Percentiles rank a stretch among this genome's conserved stretches.
Conservation (phyloP, 2,113 vertebrate species). For the Triplophysa rosa region DNA sequence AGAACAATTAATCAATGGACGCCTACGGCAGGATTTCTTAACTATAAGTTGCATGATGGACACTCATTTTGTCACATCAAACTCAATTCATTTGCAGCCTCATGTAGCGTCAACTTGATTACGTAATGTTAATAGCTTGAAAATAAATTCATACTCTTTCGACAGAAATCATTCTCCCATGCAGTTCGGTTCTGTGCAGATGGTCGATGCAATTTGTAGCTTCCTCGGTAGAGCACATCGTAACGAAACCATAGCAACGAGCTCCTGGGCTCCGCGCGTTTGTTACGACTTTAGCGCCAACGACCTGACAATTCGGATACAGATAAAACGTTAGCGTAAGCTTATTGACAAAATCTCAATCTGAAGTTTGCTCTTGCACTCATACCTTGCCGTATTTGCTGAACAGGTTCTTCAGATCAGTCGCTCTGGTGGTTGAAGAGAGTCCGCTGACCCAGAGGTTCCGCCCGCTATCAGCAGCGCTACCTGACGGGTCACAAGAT, state of each 20-base stretch:
- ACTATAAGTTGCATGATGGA: no score
- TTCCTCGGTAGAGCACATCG: constrained; percentile 91
- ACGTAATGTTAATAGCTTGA: no score
- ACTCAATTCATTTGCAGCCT: no score
- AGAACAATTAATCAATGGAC: not conserved
- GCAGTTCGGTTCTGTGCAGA: constrained; percentile 92
- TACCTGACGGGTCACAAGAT: constrained; percentile 66
- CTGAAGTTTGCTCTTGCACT: not conserved
- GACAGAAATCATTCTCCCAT: constrained; percentile 97
- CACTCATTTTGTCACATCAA: no score
- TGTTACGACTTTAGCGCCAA: constrained; percentile 96
- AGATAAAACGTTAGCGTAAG: no score
- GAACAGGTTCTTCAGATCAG: constrained; percentile 95
- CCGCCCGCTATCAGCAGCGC: constrained; percentile 71
- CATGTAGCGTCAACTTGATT: no score
- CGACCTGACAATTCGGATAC: constrained; percentile 75
- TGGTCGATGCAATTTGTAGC: constrained; percentile 92
- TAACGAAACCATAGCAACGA: constrained; percentile 96
- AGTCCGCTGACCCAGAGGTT: constrained; percentile 98
- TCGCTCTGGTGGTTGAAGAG: constrained; percentile 91
- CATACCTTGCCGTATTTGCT: constrained; percentile 95
- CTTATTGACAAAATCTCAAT: not conserved
- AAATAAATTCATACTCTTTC: constrained; percentile 78
- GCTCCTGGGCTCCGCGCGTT: constrained; percentile 95
- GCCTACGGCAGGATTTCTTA: fast-evolving